Evolutionary conservation across 2,888 invertebrate genomes (phyloP).

Genomic region (Petrolisthes cinctipes): DNA sequence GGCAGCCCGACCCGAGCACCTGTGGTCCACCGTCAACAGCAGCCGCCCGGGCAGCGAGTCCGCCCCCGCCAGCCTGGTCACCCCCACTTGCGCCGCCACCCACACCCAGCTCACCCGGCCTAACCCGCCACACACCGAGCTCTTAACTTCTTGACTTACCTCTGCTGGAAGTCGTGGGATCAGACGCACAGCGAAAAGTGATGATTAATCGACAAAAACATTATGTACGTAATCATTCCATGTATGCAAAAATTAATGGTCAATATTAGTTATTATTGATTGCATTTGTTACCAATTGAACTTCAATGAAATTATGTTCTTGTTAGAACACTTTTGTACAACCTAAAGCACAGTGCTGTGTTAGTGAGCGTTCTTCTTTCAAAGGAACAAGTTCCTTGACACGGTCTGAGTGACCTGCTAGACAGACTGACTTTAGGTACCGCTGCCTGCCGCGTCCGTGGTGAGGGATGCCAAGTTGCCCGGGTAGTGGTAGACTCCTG

Average conservation of each 20-base stretch:
- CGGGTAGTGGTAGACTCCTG: conserved; percentile 60
- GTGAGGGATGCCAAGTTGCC: conserved; percentile 62
- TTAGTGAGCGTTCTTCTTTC: conserved; percentile 19
- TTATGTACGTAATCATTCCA: not conserved
- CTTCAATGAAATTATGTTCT: not conserved
- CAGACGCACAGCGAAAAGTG: conserved; percentile 21
- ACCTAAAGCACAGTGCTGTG: conserved; percentile 9
- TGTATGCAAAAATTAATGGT: conserved; percentile 2
- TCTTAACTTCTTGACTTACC: conserved; percentile 34
- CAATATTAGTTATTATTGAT: not conserved
- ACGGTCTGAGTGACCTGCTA: conserved; percentile 38
- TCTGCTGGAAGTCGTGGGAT: conserved; percentile 44
- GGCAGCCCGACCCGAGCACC: conserved; percentile 39
- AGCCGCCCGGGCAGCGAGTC: conserved; percentile 60
- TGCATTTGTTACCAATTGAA: not conserved
- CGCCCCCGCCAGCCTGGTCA: conserved; percentile 61
- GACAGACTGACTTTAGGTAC: conserved; percentile 47
- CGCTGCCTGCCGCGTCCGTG: conserved; percentile 55
- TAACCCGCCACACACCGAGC: conserved; percentile 36
- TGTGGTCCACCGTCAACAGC: conserved; percentile 47
- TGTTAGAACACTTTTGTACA: not conserved
- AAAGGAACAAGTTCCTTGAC: conserved; percentile 41
- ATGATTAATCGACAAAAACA: conserved; percentile 20
- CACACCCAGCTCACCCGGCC: conserved; percentile 42
- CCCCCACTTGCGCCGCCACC: conserved; percentile 56